Percentiles rank a stretch among this genome's conserved stretches.
phyloP scores from a whole-genome alignment of 2,113 vertebrate species.

The Indicator maculatus region DNA sequence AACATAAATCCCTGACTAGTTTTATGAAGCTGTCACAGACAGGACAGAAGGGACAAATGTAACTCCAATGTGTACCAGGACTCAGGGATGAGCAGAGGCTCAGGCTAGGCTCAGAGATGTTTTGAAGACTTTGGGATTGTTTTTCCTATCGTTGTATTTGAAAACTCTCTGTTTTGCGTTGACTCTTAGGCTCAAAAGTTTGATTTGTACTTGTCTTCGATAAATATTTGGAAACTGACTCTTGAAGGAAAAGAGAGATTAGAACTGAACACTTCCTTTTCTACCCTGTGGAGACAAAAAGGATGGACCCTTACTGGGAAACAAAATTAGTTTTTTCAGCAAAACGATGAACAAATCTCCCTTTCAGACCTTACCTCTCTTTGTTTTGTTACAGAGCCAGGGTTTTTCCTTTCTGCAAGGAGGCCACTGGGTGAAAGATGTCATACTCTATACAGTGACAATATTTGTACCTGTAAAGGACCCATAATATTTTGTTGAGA shows the following conservation, averaged over 20 bases:
- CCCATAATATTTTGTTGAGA: too few species aligned
- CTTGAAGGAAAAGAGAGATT: background rate
- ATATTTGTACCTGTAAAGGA: too few species aligned
- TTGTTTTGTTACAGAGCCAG: background rate
- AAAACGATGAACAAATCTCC: background rate
- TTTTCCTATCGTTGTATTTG: background rate
- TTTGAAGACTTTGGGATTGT: background rate
- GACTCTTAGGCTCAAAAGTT: background rate
- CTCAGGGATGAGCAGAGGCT: background rate
- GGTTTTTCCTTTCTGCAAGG: background rate
- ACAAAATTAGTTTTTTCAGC: background rate
- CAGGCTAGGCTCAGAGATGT: background rate
- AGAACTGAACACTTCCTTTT: background rate
- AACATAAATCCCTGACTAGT: background rate
- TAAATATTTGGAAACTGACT: background rate
- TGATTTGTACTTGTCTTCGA: background rate
- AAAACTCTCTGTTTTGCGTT: background rate
- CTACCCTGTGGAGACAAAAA: background rate
- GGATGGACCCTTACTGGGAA: background rate
- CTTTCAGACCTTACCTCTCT: background rate
- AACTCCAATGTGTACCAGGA: background rate
- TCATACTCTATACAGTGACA: too few species aligned
- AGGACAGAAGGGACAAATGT: background rate
- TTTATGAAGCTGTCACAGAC: background rate
- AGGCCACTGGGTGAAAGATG: background rate